These are phyloP conservation scores for Cactoblastis cactorum DNA, from an alignment of 2,888 invertebrate genomes.

Conservation along the genomic window DNA sequence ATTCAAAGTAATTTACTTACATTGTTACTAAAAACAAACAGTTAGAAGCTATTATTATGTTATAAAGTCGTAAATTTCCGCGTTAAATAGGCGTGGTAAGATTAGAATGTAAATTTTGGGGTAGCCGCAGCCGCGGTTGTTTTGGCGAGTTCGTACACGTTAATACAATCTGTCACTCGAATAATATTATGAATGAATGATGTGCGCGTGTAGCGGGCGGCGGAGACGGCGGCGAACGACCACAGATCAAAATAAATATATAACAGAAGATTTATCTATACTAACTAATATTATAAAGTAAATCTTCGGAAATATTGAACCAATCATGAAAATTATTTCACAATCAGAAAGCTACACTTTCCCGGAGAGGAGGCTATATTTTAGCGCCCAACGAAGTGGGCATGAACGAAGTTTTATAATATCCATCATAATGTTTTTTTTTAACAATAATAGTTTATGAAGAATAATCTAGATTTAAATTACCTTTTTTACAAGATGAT, in stretches of 20 bases:
- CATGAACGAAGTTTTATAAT: too few species aligned
- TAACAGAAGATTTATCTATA: not conserved
- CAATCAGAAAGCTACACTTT: too few species aligned
- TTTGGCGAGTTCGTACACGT: constrained; percentile 17
- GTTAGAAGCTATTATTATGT: not conserved
- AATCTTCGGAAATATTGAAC: too few species aligned
- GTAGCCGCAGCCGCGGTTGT: constrained; percentile 6
- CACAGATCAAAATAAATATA: not conserved
- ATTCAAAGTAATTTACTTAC: not conserved
- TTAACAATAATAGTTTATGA: too few species aligned
- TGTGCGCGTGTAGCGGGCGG: constrained; percentile 17
- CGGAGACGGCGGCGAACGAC: constrained; percentile 9
- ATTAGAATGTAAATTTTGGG: constrained; percentile 16
- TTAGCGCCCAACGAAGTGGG: too few species aligned
- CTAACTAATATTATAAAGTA: too few species aligned
- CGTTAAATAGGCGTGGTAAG: constrained; percentile 12
- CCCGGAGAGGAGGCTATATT: too few species aligned
- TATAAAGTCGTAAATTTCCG: not conserved
- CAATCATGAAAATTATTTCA: too few species aligned
- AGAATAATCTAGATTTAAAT: too few species aligned
- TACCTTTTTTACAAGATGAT: too few species aligned
- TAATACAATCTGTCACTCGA: constrained; percentile 27
- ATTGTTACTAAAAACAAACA: not conserved
- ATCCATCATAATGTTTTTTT: too few species aligned
- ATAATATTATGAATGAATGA: constrained; percentile 32